These are phyloP conservation scores for Ctenopoma multispine DNA, from an alignment of 2,797 vertebrate species.

Conservation along the genomic window DNA sequence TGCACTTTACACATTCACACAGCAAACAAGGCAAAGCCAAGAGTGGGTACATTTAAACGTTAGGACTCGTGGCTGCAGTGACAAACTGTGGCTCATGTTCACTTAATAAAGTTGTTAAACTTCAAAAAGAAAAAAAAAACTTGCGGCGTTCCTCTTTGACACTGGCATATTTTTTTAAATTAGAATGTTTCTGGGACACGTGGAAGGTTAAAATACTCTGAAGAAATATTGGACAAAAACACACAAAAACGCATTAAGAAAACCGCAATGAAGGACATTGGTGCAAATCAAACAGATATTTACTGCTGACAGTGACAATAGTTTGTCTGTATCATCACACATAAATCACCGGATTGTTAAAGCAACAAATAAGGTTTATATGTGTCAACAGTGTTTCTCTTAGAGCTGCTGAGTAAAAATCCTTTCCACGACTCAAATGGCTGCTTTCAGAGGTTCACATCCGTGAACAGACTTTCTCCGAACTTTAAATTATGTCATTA, in stretches of 20 bases:
- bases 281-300: neutral
- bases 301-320: neutral
- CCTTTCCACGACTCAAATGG: neutral
- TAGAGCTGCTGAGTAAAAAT: neutral
- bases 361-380: neutral
- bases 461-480: neutral
- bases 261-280: neutral
- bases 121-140: constrained; percentile 1
- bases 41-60: constrained; percentile 21
- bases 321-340: neutral
- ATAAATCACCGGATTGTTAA: constrained; percentile 2
- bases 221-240: neutral
- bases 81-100: neutral
- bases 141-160: constrained; percentile 5
- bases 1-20: neutral
- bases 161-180: constrained; percentile 4
- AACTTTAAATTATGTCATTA: constrained; percentile 35
- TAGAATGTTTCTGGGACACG: neutral
- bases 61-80: constrained; percentile 9
- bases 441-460: constrained; percentile 1
- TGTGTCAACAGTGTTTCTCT: neutral
- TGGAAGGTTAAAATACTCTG: neutral
- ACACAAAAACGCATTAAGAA: neutral
- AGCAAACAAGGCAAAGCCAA: constrained; percentile 18
- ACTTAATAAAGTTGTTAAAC: constrained; percentile 17